A percentile compares a stretch with the other conserved stretches of the same genome.
phyloP scores from a whole-genome alignment of 2,888 invertebrate genomes.

The Cosmorhoe ocellata region DNA sequence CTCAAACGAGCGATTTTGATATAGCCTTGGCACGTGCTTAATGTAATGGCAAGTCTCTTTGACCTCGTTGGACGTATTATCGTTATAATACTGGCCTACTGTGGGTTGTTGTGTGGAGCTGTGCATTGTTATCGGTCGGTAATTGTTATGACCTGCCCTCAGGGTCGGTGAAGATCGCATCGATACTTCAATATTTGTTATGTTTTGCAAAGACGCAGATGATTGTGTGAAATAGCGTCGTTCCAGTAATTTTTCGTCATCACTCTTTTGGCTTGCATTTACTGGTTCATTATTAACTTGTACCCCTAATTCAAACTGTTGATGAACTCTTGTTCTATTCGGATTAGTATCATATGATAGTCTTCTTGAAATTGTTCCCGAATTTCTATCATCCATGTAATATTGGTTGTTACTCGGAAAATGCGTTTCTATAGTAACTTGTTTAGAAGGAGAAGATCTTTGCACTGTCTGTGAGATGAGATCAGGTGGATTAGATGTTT shows the following conservation, averaged over 20 bases:
- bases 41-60: conserved; percentile 75
- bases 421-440: conserved; percentile 75
- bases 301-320: conserved; percentile 61
- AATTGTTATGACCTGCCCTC: conserved; percentile 59
- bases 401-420: conserved; percentile 67
- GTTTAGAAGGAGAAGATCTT: conserved; percentile 65
- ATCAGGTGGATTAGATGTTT: conserved; percentile 66
- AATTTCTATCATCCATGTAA: conserved; percentile 43
- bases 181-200: conserved; percentile 77
- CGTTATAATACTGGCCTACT: conserved; percentile 54
- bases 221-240: conserved; percentile 62
- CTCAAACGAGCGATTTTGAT: conserved; percentile 76
- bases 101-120: conserved; percentile 58
- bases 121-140: conserved; percentile 75
- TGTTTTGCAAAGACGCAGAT: conserved; percentile 72
- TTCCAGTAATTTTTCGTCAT: conserved; percentile 77
- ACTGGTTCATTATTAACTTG: conserved; percentile 59
- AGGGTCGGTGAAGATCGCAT: conserved; percentile 63
- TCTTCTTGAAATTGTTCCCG: conserved; percentile 45
- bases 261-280: conserved; percentile 73
- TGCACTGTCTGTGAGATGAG: conserved; percentile 75
- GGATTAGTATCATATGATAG: conserved; percentile 38
- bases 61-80: conserved; percentile 65
- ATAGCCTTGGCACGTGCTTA: conserved; percentile 69
- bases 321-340: conserved; percentile 46